Evolutionary conservation across 2,113 vertebrate genomes (phyloP).

Genomic region (Orcinus orca): DNA sequence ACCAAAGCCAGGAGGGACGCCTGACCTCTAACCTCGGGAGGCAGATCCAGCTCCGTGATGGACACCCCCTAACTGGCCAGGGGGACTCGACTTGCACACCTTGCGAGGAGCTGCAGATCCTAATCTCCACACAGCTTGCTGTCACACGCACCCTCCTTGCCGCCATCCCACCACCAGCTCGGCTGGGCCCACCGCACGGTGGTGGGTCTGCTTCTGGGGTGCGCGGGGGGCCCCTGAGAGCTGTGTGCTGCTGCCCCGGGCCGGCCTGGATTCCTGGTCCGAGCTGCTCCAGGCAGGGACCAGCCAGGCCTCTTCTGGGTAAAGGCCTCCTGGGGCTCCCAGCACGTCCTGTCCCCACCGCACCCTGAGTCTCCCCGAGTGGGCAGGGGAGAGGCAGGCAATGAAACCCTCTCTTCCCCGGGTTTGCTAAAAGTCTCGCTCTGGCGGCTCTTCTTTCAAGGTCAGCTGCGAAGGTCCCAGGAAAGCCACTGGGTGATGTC

Average conservation of each 20-base stretch:
- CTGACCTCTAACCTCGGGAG: slow-evolving; percentile 69
- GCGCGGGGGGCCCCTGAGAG: neutral
- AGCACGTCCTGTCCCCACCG: accelerated
- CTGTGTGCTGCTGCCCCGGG: accelerated
- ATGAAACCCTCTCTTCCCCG: neutral
- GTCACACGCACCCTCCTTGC: slow-evolving; percentile 65
- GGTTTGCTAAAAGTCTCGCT: neutral
- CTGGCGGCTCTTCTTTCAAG: neutral
- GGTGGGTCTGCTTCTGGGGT: neutral
- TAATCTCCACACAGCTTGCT: slow-evolving; percentile 79
- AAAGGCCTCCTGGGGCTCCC: neutral
- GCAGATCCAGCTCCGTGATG: slow-evolving; percentile 83
- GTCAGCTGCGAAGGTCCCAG: neutral
- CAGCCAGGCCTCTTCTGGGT: neutral
- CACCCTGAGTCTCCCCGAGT: accelerated
- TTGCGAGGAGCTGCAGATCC: slow-evolving; percentile 78
- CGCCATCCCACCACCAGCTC: neutral
- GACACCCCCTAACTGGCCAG: slow-evolving; percentile 87
- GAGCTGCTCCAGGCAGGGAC: neutral
- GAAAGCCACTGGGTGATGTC: no score
- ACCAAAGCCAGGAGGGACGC: slow-evolving; percentile 84
- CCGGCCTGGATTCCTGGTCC: neutral
- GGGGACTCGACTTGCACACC: slow-evolving; percentile 87
- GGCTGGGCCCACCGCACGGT: slow-evolving; percentile 27
- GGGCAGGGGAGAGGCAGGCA: neutral